phyloP scores from a whole-genome alignment of 2,113 vertebrate species.

The Psilopsiagon aurifrons region DNA sequence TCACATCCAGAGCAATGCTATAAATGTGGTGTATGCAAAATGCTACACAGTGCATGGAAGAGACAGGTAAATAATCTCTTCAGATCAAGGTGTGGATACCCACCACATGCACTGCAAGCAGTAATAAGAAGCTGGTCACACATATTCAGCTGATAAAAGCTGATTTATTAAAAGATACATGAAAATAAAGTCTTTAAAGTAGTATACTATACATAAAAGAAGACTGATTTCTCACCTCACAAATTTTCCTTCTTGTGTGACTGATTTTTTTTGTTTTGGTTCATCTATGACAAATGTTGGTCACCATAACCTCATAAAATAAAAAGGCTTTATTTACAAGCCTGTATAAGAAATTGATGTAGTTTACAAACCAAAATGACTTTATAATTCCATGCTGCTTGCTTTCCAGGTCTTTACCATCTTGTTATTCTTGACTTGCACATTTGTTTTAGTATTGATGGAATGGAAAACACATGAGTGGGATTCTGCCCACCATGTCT shows the following conservation, averaged over 20 bases:
- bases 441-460: not conserved
- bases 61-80: not conserved
- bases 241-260: not conserved
- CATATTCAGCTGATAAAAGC: not conserved
- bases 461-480: not conserved
- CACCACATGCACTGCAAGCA: not conserved
- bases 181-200: not conserved
- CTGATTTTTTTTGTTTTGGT: not conserved
- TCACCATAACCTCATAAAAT: not conserved
- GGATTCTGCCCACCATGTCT: not conserved
- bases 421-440: not conserved
- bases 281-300: not conserved
- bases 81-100: not conserved
- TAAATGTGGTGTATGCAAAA: not conserved
- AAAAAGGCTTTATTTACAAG: not conserved
- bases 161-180: not conserved
- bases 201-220: not conserved
- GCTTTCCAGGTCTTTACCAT: not conserved
- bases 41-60: not conserved
- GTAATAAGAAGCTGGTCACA: not conserved
- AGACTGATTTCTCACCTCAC: not conserved
- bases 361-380: not conserved
- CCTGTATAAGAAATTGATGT: not conserved
- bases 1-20: not conserved
- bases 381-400: not conserved